phyloP scores from a whole-genome alignment of 2,888 invertebrate species.

The Calameuta filiformis region DNA sequence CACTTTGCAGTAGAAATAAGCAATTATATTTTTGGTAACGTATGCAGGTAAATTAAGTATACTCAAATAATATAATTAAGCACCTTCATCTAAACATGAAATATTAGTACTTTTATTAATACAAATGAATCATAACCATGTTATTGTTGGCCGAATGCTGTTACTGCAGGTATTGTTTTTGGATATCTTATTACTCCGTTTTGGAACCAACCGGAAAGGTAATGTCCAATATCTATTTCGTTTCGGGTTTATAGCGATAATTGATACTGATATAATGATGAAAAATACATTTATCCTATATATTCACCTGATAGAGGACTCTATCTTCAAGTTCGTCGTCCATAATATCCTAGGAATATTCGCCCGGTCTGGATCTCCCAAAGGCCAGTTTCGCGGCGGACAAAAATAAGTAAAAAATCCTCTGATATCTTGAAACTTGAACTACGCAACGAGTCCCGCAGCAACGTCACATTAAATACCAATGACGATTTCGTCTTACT shows the following conservation, averaged over 20 bases:
- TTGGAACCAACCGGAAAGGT: not conserved
- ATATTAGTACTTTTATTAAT: not conserved
- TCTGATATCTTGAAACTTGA: not conserved
- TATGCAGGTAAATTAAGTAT: not conserved
- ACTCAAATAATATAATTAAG: too few relatives aligned
- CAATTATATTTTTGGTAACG: not conserved
- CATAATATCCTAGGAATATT: constrained; percentile 68
- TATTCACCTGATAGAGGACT: constrained; percentile 78
- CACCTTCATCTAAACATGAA: not conserved
- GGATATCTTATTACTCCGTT: not conserved
- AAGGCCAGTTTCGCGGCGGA: not conserved
- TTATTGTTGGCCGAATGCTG: not conserved
- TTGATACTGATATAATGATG: not conserved
- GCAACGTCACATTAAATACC: not conserved
- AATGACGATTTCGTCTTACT: not conserved
- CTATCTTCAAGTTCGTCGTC: constrained; percentile 93
- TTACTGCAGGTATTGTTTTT: not conserved
- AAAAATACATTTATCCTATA: not conserved
- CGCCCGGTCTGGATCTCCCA: not conserved
- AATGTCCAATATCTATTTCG: not conserved
- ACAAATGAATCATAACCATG: not conserved
- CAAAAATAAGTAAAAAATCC: not conserved
- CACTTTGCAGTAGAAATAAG: not conserved
- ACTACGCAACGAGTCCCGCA: not conserved
- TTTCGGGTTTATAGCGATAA: not conserved